Evolutionary conservation across 2,888 invertebrate species (phyloP), one percentile per base, ranked within the genome.

Genomic region (Camponotus fellah): DNA sequence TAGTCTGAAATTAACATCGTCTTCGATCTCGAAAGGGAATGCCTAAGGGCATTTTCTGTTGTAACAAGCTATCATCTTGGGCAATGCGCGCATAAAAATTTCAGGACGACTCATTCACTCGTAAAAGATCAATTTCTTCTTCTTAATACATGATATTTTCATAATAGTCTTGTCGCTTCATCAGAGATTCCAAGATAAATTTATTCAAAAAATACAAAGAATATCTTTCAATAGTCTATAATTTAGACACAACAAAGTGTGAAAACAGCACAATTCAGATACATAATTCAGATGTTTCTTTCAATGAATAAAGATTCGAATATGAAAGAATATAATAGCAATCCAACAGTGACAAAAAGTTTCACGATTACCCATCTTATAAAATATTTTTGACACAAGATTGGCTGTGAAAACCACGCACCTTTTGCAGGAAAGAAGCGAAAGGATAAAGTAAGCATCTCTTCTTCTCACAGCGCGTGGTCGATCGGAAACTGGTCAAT

Each of bases 381-480:
- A 49, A 66, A 12, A 12, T 40, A 40, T 68, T 56, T 6, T n/a
- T 3, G 4, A 9, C 26, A 64, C 34, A 34, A 14, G 9, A n/a
- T 49, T 32, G 12, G 43, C 46, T 53, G 21, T 5, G 6, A 1
- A 14, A 46, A 56, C 5, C 40, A 17, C 21, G 9, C 21, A 9
- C 9, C 17, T 37, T n/a, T 32, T 0, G 17, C 14, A 37, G 9
- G 21, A 14, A 14, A 56, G 6, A 62, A 60, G 37, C 68, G 80
- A 72, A 90, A 86, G 89, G 86, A 26, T 26, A 26, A 26, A 26
- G 83, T 91, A 85, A 88, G 90, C 90, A 87, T 90, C n/a, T 53
- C n/a, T 53, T 89, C 87, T 80, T 89, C 87, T 80, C 79, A 74
- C 81, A 80, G 82, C 84, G 76, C 69, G 49, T 80, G 34, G 32